phyloP scores from a whole-genome alignment of 2,888 invertebrate species.

The Malacosoma neustria region DNA sequence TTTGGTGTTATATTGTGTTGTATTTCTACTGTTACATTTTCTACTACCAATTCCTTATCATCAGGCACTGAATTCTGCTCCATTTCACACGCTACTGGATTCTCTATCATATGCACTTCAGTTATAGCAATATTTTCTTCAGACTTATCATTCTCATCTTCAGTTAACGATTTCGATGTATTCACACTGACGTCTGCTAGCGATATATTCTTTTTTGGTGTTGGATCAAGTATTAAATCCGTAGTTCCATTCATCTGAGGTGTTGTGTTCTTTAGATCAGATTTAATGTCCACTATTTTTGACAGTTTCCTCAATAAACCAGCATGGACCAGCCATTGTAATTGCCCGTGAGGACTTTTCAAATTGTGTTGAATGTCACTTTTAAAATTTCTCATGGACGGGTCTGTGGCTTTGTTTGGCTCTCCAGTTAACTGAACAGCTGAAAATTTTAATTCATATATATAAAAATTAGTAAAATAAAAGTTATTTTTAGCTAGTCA shows the following conservation, averaged over 20 bases:
- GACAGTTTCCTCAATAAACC: slow-evolving; percentile 56
- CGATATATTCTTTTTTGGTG: slow-evolving; percentile 34
- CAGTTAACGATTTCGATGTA: slow-evolving; percentile 51
- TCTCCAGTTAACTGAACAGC: slow-evolving; percentile 61
- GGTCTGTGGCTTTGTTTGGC: slow-evolving; percentile 59
- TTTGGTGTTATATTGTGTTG: slow-evolving; percentile 67
- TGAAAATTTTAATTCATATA: slow-evolving; percentile 27
- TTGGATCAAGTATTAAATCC: slow-evolving; percentile 34
- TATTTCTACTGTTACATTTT: slow-evolving; percentile 67
- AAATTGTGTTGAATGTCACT: slow-evolving; percentile 54
- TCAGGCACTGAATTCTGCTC: slow-evolving; percentile 17
- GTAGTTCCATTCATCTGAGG: slow-evolving; percentile 56
- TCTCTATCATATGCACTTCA: slow-evolving; percentile 21
- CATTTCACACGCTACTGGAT: slow-evolving; percentile 9
- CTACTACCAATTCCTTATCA: slow-evolving; percentile 47
- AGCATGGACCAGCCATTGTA: slow-evolving; percentile 60
- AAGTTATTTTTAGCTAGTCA: too few species aligned
- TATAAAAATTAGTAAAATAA: too few species aligned
- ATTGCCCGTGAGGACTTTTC: slow-evolving; percentile 31
- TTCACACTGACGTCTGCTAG: slow-evolving; percentile 61
- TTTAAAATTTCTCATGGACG: slow-evolving; percentile 60
- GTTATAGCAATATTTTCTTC: slow-evolving; percentile 9
- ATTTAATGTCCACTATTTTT: slow-evolving; percentile 62
- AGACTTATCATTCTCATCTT: slow-evolving; percentile 33
- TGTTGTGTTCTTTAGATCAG: slow-evolving; percentile 37